Evolutionary conservation across 2,797 vertebrate species (phyloP).

Genomic region (Epinephelus malabaricus): DNA sequence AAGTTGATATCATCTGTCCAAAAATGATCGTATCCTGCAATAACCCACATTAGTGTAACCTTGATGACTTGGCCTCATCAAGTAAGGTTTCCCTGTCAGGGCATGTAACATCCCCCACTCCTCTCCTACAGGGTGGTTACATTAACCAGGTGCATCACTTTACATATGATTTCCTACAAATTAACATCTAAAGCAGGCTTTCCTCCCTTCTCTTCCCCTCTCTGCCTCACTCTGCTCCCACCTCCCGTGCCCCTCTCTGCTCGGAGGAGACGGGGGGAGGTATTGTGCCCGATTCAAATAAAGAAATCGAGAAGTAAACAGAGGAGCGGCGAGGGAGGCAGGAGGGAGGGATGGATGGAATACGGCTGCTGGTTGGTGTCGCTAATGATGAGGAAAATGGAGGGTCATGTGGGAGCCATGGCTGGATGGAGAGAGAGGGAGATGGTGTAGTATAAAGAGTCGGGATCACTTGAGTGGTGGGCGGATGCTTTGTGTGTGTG

Average conservation of each 20-base stretch:
- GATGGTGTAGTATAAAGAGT: slow-evolving; percentile 55
- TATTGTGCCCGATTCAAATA: slow-evolving; percentile 66
- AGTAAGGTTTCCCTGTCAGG: slow-evolving; percentile 8
- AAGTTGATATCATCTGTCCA: background rate
- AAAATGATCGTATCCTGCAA: background rate
- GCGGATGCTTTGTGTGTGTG: slow-evolving; percentile 45
- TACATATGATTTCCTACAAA: slow-evolving; percentile 48
- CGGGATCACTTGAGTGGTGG: slow-evolving; percentile 73
- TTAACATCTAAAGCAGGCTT: slow-evolving; percentile 41
- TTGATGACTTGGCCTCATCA: background rate
- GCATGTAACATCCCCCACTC: slow-evolving; percentile 27
- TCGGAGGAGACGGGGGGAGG: slow-evolving; percentile 48
- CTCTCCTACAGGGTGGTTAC: slow-evolving; percentile 28
- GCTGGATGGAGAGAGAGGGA: slow-evolving; percentile 61
- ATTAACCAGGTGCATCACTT: slow-evolving; percentile 41
- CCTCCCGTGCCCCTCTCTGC: slow-evolving; percentile 17
- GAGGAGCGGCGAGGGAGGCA: slow-evolving; percentile 52
- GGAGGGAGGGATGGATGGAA: slow-evolving; percentile 47
- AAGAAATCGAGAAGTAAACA: slow-evolving; percentile 76
- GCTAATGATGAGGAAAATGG: slow-evolving; percentile 84
- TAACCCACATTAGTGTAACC: background rate
- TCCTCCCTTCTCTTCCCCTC: slow-evolving; percentile 2
- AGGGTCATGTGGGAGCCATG: slow-evolving; percentile 78
- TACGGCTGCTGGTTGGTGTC: slow-evolving; percentile 57
- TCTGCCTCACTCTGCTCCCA: background rate